Base-by-base conservation (phyloP, 2,888 invertebrate species). In the Galeruca laticollis region DNA sequence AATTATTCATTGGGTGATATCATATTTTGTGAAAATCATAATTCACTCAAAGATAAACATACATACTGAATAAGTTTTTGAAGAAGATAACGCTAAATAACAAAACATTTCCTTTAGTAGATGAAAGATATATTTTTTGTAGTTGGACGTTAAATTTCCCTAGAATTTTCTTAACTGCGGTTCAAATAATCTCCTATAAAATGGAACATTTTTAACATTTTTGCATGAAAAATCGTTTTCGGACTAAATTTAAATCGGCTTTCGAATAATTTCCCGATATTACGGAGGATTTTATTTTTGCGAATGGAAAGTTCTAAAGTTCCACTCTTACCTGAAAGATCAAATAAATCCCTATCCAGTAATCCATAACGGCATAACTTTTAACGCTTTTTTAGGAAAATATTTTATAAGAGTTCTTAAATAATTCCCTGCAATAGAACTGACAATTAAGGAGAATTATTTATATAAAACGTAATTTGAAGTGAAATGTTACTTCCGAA, bases 361-460 rank as follows among this genome's bases (percentile, higher is more conserved):
- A 78, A 76, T 82, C 77, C 66, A 81, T 72, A 69, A 73, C 70
- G 68, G 52, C 40, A 40, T 40, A 40, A 40, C 40, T 40, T 40
- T 40, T 40, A 40, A 40, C 40, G 26, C 26, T 26, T 26, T 26
- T 26, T 26, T 6, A 1, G 6, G 6, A 26, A 26, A 1, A 26
- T 26, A 26, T 26, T 26, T 26, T 6, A 26, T 26, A 26, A 26
- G 26, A 26, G 6, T 6, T 26, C 6, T 26, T 26, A 26, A 26
- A 26, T 26, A 5, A 26, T 26, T 26, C 26, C 26, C 26, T 26
- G 3, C 26, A 26, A 26, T 1, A 26, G 6, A 26, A 26, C 26
- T 26, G 26, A 26, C 3, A 5, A 26, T 26, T 26, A 26, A 6
- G 26, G 3, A 26, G 3, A 26, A 5, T 3, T 5, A 26, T 5